Evolutionary conservation across 2,888 invertebrate genomes (phyloP), one percentile per base, ranked within the genome.

Genomic region (Euplexia lucipara): DNA sequence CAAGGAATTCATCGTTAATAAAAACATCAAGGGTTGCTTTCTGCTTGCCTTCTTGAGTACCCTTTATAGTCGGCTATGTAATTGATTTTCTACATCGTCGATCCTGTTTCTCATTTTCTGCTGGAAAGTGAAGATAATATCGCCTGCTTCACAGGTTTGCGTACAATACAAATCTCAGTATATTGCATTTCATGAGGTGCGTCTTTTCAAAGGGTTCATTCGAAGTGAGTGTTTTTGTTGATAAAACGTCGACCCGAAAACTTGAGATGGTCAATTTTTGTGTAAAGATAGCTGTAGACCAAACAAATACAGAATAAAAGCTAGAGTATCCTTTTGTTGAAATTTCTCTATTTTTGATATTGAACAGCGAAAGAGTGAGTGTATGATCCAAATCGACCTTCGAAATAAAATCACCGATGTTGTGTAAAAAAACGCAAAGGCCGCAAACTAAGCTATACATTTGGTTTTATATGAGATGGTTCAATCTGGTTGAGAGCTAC

Each of bases 41-140:
- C 87, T 86, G 73, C 78, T 72, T 71, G 68, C 81, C 75, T 82
- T 84, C 87, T 86, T 86, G 87, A 87, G 88, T 85, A 88, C 81
- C 70, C 71, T 85, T 84, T 84, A 84, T 88, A 89, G 83, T 86
- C 86, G 85, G 77, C 86, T 88, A 86, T 85, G 86, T 90, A 89
- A 91, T 92, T 89, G 90, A 90, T 91, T 92, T 91, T 91, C 89
- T 90, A 85, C 90, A 69, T 81, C 87, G 82, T 39, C 83, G 86
- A 78, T 68, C 78, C 72, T 73, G 79, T 86, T 88, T 89, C 75
- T 85, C 84, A 90, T 91, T 89, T 91, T 86, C 88, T 78, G 75
- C 61, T 86, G 80, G 74, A 79, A 87, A 82, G 78, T 83, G 83
- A 79, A 83, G 83, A 86, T 85, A 84, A 86, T 83, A 83, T 82